A percentile compares a stretch with the other conserved stretches of the same genome.
Evolutionary conservation across 2,888 invertebrate species (phyloP).

Genomic region (Branchipolynoe longqiensis): DNA sequence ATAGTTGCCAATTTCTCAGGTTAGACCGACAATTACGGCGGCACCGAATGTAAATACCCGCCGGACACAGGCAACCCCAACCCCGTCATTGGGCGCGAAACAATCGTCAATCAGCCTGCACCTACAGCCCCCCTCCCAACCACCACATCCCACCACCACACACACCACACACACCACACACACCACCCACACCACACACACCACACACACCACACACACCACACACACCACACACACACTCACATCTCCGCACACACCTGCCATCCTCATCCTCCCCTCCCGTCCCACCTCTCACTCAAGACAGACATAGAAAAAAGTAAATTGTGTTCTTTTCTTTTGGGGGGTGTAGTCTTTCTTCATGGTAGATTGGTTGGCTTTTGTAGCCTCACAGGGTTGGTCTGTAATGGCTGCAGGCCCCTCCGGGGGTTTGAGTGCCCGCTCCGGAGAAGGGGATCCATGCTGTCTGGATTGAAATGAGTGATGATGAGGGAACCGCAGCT

Average conservation of each 20-base stretch:
- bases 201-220: too few species aligned
- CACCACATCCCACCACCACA: too few species aligned
- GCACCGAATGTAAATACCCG: background rate
- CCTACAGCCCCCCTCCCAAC: too few species aligned
- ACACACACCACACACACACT: too few species aligned
- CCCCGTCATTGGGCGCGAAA: conserved; percentile 11
- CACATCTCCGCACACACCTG: too few species aligned
- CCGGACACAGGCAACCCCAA: background rate
- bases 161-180: too few species aligned
- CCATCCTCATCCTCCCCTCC: too few species aligned
- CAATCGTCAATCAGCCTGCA: conserved; percentile 22
- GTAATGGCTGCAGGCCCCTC: too few species aligned
- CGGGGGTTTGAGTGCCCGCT: too few species aligned
- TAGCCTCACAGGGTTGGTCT: too few species aligned
- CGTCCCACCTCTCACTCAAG: background rate
- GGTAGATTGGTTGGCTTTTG: background rate
- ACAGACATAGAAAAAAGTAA: background rate
- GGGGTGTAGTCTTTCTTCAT: background rate
- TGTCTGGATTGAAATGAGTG: conserved; percentile 50
- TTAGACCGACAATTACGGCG: conserved; percentile 6
- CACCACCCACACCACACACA: too few species aligned
- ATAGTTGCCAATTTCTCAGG: conserved; percentile 31
- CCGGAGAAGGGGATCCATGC: conserved; percentile 53
- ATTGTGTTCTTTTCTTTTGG: conserved; percentile 35
- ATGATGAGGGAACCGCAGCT: conserved; percentile 36